phyloP scores from a whole-genome alignment of 2,888 invertebrate genomes.

The Ichneumoninae sp. region DNA sequence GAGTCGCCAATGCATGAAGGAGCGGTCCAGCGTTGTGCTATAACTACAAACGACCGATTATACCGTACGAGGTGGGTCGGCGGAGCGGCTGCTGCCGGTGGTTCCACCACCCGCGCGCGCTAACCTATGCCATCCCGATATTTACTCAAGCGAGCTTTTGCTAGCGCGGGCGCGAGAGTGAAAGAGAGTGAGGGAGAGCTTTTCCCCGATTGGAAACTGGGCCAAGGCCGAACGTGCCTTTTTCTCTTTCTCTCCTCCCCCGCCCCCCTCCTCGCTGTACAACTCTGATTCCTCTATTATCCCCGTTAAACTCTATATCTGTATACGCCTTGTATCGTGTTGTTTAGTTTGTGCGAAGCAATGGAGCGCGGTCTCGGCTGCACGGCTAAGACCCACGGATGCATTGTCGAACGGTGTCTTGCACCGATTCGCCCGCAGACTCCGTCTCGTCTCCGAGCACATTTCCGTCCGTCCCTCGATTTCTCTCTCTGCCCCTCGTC shows the following conservation, averaged over 20 bases:
- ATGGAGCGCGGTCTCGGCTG: slow-evolving; percentile 38
- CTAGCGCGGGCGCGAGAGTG: slow-evolving; percentile 1
- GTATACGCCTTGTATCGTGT: slow-evolving; percentile 50
- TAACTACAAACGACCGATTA: slow-evolving; percentile 52
- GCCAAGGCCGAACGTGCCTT: slow-evolving; percentile 66
- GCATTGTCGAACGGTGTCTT: slow-evolving; percentile 67
- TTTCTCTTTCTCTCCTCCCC: slow-evolving; percentile 40
- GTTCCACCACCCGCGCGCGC: slow-evolving; percentile 18
- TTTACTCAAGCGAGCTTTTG: slow-evolving; percentile 58
- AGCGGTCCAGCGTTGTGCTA: neutral
- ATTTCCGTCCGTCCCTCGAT: slow-evolving; percentile 17
- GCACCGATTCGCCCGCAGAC: slow-evolving; percentile 56
- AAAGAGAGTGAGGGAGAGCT: slow-evolving; percentile 34
- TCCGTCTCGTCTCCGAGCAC: slow-evolving; percentile 10
- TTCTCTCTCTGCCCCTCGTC: slow-evolving; percentile 38
- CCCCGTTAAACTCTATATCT: slow-evolving; percentile 10
- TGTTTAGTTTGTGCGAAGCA: slow-evolving; percentile 55
- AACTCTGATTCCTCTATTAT: slow-evolving; percentile 47
- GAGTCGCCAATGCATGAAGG: slow-evolving; percentile 11
- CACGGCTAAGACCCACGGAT: slow-evolving; percentile 61
- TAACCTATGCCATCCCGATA: slow-evolving; percentile 65
- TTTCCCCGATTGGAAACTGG: slow-evolving; percentile 53
- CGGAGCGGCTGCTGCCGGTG: slow-evolving; percentile 26
- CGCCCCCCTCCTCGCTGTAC: neutral
- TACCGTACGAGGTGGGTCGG: slow-evolving; percentile 35